Base-by-base conservation (phyloP, 2,113 vertebrate genomes). In the Cinclus mexicanus region DNA sequence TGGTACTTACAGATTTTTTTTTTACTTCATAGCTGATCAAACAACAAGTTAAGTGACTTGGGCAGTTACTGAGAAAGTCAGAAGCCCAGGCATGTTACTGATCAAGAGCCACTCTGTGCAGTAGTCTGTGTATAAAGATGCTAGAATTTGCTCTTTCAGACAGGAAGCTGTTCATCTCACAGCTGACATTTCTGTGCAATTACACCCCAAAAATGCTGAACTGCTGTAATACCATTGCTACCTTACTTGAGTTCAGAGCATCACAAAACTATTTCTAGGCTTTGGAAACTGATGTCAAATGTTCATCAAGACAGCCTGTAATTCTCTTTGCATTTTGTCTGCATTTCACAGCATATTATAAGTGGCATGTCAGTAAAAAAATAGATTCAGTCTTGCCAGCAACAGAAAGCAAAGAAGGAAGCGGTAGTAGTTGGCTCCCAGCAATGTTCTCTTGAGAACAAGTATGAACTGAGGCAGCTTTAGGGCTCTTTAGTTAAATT, bases 281-380 rank as follows among this genome's bases (percentile, higher is more conserved):
- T 24, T 42, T 52, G 53, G 52, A 92, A 95, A 76, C 20, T 12
- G 64, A 82, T 96, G 85, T 69, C 52, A 71, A 35, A 67, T 72
- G 49, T 90, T 92, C 71, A 63, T 94, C 72, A 84, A 94, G 84
- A 90, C 23, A 89, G 41, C 68, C 80, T 75, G 68, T 31, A 53
- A 35, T 84, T 92, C 84, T 86, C 41, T 75, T 95, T 71, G 60
- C 70, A 13, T 93, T 93, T 83, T 82, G 69, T 95, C 90, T 76
- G 89, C 25, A n/a, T 93, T 94, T 97, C 93, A 95, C 83, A 91
- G 92, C 63, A 74, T 89, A 94, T 93, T 92, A 33, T 67, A 92
- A 96, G 81, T 88, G 87, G 67, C 93, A 74, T 86, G 90, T 92
- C 95, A 95, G 94, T 94, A 92, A 93, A 93, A 93, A 97, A 96